A percentile compares a stretch with the other conserved stretches of the same genome.
phyloP scores from a whole-genome alignment of 2,113 vertebrate species.

The Pterocles gutturalis region DNA sequence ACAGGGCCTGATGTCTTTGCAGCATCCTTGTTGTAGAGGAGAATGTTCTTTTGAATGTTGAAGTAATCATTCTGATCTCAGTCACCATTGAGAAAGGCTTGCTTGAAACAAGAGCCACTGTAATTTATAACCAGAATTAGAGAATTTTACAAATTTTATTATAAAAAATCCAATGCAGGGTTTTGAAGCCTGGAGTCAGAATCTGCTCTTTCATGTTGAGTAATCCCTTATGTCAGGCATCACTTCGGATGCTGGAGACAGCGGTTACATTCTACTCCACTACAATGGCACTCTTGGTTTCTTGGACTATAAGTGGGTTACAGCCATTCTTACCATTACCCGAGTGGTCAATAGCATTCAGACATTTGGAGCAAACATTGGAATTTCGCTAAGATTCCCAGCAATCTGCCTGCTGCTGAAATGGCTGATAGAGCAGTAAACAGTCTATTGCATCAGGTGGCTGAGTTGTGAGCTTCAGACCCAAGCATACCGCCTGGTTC shows the following conservation, averaged over 20 bases:
- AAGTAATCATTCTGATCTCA: not conserved
- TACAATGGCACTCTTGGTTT: not conserved
- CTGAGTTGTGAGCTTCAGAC: not conserved
- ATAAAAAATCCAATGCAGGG: not conserved
- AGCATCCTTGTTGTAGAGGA: not conserved
- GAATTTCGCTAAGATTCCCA: not conserved
- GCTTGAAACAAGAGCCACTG: not conserved
- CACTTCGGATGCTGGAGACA: not conserved
- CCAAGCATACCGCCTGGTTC: not conserved
- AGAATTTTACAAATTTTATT: not conserved
- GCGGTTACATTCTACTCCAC: not conserved
- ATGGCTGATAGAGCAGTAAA: not conserved
- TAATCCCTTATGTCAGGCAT: not conserved
- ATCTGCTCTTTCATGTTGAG: not conserved
- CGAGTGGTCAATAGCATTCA: not conserved
- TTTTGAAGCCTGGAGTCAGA: not conserved
- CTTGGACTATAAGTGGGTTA: not conserved
- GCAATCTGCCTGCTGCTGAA: not conserved
- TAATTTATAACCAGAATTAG: not conserved
- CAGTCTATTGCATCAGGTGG: not conserved
- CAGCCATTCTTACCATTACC: not conserved
- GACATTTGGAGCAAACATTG: not conserved
- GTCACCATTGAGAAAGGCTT: not conserved
- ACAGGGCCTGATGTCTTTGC: not conserved
- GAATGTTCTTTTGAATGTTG: not conserved